Evolutionary conservation across 2,797 vertebrate species (phyloP).

Genomic region (Chaetophractus vellerosus): DNA sequence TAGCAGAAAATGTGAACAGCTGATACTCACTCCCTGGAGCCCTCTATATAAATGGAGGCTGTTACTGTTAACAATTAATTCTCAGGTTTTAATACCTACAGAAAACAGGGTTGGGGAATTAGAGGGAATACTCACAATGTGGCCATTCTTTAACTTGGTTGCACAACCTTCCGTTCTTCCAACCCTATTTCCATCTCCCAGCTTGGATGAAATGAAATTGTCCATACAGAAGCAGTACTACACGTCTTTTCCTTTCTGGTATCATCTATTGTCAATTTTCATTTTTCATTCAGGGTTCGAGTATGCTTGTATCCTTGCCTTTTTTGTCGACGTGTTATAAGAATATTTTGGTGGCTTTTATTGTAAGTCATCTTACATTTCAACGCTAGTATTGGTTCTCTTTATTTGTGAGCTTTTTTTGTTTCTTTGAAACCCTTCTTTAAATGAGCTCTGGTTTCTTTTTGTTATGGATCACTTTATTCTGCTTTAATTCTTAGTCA

Average conservation of each 20-base stretch:
- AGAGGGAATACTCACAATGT: not conserved
- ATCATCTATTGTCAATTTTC: not conserved
- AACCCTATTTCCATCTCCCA: not conserved
- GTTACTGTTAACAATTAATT: not conserved
- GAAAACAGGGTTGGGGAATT: not conserved
- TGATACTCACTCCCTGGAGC: slow-evolving; percentile 28
- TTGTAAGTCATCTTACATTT: not conserved
- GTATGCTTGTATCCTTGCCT: not conserved
- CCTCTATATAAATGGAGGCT: not conserved
- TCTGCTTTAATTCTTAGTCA: slow-evolving; percentile 39
- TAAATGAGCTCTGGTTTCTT: not conserved
- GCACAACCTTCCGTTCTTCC: not conserved
- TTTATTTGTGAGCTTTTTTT: slow-evolving; percentile 6
- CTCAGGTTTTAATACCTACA: not conserved
- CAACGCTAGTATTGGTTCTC: not conserved
- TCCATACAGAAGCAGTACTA: not conserved
- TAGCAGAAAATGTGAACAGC: not conserved
- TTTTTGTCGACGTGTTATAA: not conserved
- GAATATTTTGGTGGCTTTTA: not conserved
- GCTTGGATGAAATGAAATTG: not conserved
- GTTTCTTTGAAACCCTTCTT: slow-evolving; percentile 35
- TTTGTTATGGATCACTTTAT: slow-evolving; percentile 17
- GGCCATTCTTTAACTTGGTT: not conserved
- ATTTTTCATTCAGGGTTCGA: not conserved
- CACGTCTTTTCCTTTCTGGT: not conserved